Conservation (phyloP, 2,888 invertebrate species). For the Gerris lacustris region DNA sequence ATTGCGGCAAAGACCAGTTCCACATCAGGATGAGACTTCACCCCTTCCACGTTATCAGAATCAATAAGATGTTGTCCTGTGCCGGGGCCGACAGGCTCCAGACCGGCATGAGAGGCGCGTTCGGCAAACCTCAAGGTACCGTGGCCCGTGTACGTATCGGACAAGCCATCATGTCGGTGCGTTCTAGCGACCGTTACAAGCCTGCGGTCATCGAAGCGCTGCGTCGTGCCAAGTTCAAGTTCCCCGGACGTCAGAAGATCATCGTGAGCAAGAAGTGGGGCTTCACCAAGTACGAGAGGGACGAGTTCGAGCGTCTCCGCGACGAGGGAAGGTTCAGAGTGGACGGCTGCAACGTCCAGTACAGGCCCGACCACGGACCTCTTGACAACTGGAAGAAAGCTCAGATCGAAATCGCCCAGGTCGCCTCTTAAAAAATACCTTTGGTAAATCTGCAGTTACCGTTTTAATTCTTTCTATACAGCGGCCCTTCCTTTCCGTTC, state of each 20-base stretch:
- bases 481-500: too few relatives aligned
- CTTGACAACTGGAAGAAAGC: constrained; percentile 81
- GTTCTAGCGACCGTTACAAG: constrained; percentile 91
- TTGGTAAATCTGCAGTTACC: too few relatives aligned
- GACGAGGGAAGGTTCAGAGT: constrained; percentile 67
- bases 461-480: too few relatives aligned
- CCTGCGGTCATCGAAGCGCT: constrained; percentile 93
- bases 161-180: constrained; percentile 96
- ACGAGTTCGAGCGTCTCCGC: constrained; percentile 74
- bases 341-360: constrained; percentile 92
- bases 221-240: constrained; percentile 99
- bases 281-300: constrained; percentile 93
- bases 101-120: constrained; percentile 99
- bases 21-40: constrained; percentile 97
- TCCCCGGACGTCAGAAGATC: constrained; percentile 99
- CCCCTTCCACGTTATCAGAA: constrained; percentile 98
- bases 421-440: constrained; percentile 27
- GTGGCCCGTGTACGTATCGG: constrained; percentile 99
- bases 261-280: constrained; percentile 98
- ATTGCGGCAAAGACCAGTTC: constrained; percentile 98
- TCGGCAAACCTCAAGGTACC: constrained; percentile 97
- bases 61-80: constrained; percentile 99
- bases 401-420: constrained; percentile 47
- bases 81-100: constrained; percentile 99
- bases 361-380: constrained; percentile 90